A percentile compares a stretch with the other conserved stretches of the same genome.
Conservation (phyloP, 2,113 vertebrate species). For the Hiodon alosoides region DNA sequence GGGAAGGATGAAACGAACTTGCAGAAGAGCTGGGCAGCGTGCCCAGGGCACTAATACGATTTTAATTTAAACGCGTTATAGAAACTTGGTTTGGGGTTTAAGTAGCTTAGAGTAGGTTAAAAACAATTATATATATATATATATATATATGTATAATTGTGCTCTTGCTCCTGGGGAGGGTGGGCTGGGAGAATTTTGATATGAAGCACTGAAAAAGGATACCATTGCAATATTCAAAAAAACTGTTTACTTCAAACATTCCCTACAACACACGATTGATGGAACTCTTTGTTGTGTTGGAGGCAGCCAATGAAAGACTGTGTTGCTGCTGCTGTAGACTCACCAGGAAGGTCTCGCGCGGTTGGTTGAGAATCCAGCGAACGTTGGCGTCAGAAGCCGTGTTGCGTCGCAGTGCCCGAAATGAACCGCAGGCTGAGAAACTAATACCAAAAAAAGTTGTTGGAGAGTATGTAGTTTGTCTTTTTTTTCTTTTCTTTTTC, state of each 20-base stretch:
- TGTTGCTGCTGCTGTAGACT: constrained; percentile 39
- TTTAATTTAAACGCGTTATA: constrained; percentile 8
- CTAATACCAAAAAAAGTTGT: constrained; percentile 55
- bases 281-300: constrained; percentile 49
- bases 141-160: constrained; percentile 30
- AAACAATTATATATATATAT: constrained; percentile 26
- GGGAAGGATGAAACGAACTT: constrained; percentile 38
- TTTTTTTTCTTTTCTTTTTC: constrained; percentile 33
- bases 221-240: constrained; percentile 45
- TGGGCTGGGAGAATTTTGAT: constrained; percentile 41
- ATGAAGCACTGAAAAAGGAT: constrained; percentile 53
- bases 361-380: constrained; percentile 26
- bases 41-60: background rate
- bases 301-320: constrained; percentile 47
- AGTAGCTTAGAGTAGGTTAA: constrained; percentile 10
- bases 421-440: background rate
- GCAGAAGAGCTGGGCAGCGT: background rate
- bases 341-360: constrained; percentile 35
- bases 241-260: constrained; percentile 62
- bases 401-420: too few species aligned
- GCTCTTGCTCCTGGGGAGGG: background rate
- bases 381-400: constrained; percentile 7
- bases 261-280: constrained; percentile 42
- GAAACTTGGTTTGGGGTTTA: constrained; percentile 11
- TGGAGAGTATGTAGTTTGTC: constrained; percentile 46